A percentile compares a stretch with the other conserved stretches of the same genome.
Evolutionary conservation across 2,888 invertebrate species (phyloP).

Genomic region (Chalcosyrphus nemorum): DNA sequence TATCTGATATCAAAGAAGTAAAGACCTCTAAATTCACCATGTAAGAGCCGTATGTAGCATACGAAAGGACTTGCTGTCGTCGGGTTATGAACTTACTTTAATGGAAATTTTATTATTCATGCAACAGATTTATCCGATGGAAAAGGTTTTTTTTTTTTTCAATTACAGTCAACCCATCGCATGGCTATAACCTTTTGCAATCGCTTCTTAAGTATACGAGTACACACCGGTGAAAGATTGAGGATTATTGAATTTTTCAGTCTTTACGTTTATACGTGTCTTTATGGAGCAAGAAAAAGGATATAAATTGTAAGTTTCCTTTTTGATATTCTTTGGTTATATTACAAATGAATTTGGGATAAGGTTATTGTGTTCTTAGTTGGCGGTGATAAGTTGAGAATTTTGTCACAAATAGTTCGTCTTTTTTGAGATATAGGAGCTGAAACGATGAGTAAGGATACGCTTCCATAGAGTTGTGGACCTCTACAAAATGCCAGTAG

Average conservation of each 20-base stretch:
- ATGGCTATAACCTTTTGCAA: slow-evolving; percentile 1
- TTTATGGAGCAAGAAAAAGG: not conserved
- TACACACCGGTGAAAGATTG: not conserved
- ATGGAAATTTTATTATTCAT: slow-evolving; percentile 35
- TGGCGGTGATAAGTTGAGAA: too few relatives aligned
- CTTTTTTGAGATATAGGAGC: too few relatives aligned
- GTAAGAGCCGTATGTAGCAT: not conserved
- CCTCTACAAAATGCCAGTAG: too few relatives aligned
- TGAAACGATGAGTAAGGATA: too few relatives aligned
- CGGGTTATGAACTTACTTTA: not conserved
- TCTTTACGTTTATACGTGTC: not conserved
- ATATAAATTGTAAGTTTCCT: not conserved
- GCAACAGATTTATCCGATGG: slow-evolving; percentile 10
- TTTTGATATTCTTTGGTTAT: not conserved
- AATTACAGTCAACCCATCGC: slow-evolving; percentile 16
- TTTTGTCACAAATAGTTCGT: too few relatives aligned
- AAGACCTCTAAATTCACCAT: not conserved
- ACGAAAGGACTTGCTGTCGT: not conserved
- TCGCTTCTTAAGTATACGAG: not conserved
- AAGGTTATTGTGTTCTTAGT: too few relatives aligned
- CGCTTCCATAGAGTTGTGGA: too few relatives aligned
- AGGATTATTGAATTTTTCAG: not conserved
- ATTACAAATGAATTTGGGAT: too few relatives aligned
- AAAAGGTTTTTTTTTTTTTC: not conserved
- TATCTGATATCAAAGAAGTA: not conserved